Base-by-base conservation (phyloP, 64 coral and sea anemone genomes). In the Hydrozoanthus tunicans region DNA sequence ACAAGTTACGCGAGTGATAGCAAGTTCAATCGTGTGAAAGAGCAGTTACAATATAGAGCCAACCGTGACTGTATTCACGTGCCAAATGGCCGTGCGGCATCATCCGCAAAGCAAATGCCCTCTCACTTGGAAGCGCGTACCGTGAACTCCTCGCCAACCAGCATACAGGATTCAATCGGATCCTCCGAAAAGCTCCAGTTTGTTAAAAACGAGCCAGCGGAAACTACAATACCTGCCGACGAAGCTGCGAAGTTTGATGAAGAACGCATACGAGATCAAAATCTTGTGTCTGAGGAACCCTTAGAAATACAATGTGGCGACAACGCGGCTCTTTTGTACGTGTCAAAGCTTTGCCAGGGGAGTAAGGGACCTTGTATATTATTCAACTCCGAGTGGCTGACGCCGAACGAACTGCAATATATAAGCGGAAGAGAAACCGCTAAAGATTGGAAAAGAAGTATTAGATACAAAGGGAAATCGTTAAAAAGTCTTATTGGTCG, bases 321-420 rank as follows among this genome's bases (percentile, higher is more conserved):
- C 64, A 99, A 99, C 23, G 69, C 92, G 62, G 97, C 97, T 24
- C 79, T 99, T 6, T 83, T 99, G 3, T 99, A 96, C 15, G 92
- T 99, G 1, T 99, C 97, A 5, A 99, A 99, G 65, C 86, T 99
- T 14, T 99, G 97, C 15, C 97, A 99, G 55, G 97, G 97, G n/a
- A 99, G 97, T 60, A 99, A 99, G 82, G 97, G 97, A 7, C 97
- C 97, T 56, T 99, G 97, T 81, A 99, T 99, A 77, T 93, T 99
- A 59, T 99, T 84, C 77, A 93, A 91, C 68, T 74, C 84, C 14
- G 97, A 99, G 13, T 99, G 97, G 97, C 60, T 99, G 59, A 99
- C 97, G 51, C 97, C 97, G 12, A 99, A 99, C 57, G 97, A 99
- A 24, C 92, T 99, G 58, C 97, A 99, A 69, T 99, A 99, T 53